Conservation (phyloP, 2,888 invertebrate genomes). For the Eilema sororculum region DNA sequence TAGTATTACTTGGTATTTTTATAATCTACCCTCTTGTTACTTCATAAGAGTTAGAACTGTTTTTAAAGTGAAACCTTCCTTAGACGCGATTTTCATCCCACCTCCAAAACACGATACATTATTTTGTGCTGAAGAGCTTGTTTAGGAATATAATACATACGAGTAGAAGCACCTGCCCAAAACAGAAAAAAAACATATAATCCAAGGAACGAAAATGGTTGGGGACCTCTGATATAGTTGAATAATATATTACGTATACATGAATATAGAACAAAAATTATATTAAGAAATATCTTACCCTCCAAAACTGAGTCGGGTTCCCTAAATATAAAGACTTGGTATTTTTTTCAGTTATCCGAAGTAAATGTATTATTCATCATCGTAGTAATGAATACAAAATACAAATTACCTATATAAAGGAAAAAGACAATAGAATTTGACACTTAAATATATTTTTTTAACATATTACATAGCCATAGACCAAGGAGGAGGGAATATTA, state of each 20-base stretch:
- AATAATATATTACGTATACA: slow-evolving; percentile 4
- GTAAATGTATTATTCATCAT: not conserved
- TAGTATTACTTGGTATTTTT: too few species aligned
- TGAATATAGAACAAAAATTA: not conserved
- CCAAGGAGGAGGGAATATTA: too few species aligned
- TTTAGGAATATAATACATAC: too few species aligned
- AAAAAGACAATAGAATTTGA: too few species aligned
- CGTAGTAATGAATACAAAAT: not conserved
- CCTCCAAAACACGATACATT: too few species aligned
- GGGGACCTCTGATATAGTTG: not conserved
- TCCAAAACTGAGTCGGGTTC: not conserved
- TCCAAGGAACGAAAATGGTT: not conserved
- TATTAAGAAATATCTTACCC: not conserved
- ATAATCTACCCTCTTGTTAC: too few species aligned
- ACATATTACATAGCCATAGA: too few species aligned
- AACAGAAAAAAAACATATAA: not conserved
- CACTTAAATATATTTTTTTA: too few species aligned
- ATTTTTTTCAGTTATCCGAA: not conserved
- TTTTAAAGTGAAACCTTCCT: too few species aligned
- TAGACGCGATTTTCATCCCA: too few species aligned
- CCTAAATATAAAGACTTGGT: not conserved
- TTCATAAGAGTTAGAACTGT: too few species aligned
- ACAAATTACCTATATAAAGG: not conserved
- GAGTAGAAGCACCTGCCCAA: not conserved
- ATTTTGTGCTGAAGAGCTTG: too few species aligned